Evolutionary conservation across 2,888 invertebrate genomes (phyloP), one percentile per base, ranked within the genome.

Genomic region (Macrophya annulata): DNA sequence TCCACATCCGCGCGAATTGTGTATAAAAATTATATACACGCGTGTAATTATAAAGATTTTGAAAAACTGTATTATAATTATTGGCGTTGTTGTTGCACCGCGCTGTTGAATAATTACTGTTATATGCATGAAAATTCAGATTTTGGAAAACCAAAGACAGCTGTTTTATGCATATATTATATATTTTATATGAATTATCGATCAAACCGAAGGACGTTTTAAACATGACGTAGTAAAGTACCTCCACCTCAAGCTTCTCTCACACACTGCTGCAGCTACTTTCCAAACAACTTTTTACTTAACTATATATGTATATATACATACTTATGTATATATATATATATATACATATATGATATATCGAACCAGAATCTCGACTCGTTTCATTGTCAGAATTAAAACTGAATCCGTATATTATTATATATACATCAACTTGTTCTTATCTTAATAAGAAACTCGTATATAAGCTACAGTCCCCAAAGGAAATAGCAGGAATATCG

Each of bases 261-360:
- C 79, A n/a, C 79, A 37, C 12, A 10, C 74, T 48, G 25, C 25
- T 40, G 15, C 31, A 25, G n/a, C 79, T 40, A 79, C 79, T 55
- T 79, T 79, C 79, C 55, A 79, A 79, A 79, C 79, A 59, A 79
- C 79, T 79, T 79, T 79, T 79, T 59, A 79, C 31, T 40, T 2
- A 37, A 79, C 9, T 72, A 31, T 17, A 21, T 31, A 25, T 17
- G 21, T 62, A 12, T 1, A 31, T 31, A 31, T 25, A 25, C 15
- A 65, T 65, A 65, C 5, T n/a, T 17, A 59, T 31, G 37, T n/a
- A 31, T 31, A 31, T 31, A 31, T 31, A 31, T 31, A 31, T 65
- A 65, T 31, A 65, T 65, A 65, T 21, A 59, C 17, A 59, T 31
- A 68, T n/a, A n/a, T 43, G 31, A 43, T 45, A 43, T 74, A 43